Evolutionary conservation across 2,888 invertebrate species (phyloP).

Genomic region (Scaptomyza parva): DNA sequence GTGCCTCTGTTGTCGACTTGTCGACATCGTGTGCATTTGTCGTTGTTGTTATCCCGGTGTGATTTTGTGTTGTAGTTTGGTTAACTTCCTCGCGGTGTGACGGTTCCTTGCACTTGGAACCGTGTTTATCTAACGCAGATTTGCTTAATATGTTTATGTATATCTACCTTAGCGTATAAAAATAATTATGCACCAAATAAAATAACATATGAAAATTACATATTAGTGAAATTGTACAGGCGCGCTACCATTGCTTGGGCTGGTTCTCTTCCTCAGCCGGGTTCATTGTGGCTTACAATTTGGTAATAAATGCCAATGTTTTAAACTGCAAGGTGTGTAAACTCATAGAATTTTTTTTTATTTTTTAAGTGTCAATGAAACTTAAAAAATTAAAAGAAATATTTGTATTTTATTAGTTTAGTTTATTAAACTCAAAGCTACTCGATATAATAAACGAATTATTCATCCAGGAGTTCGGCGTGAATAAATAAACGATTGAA

Average conservation of each 20-base stretch:
- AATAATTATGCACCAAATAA: slow-evolving; percentile 27
- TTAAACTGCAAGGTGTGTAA: not conserved
- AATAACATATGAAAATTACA: slow-evolving; percentile 33
- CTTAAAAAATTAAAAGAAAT: not conserved
- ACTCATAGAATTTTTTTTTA: not conserved
- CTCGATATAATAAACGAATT: not conserved
- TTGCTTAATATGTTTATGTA: not conserved
- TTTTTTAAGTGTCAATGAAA: not conserved
- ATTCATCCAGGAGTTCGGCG: no score
- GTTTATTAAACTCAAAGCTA: not conserved
- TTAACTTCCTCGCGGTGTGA: no score
- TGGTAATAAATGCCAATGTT: not conserved
- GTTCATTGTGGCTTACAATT: slow-evolving; percentile 9
- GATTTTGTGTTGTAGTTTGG: no score
- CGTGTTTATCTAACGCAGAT: not conserved
- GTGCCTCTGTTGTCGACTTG: not conserved
- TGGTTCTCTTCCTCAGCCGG: not conserved
- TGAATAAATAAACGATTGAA: not conserved
- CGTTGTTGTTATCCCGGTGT: not conserved
- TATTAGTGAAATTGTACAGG: slow-evolving; percentile 21
- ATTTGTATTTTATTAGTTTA: not conserved
- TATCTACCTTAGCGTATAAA: slow-evolving; percentile 27
- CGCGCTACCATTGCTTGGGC: not conserved
- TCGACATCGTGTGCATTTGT: not conserved
- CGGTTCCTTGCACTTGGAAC: not conserved